These are phyloP conservation scores for Cephalophus harveyi DNA, from an alignment of 2,113 vertebrate species.

Conservation along the genomic window DNA sequence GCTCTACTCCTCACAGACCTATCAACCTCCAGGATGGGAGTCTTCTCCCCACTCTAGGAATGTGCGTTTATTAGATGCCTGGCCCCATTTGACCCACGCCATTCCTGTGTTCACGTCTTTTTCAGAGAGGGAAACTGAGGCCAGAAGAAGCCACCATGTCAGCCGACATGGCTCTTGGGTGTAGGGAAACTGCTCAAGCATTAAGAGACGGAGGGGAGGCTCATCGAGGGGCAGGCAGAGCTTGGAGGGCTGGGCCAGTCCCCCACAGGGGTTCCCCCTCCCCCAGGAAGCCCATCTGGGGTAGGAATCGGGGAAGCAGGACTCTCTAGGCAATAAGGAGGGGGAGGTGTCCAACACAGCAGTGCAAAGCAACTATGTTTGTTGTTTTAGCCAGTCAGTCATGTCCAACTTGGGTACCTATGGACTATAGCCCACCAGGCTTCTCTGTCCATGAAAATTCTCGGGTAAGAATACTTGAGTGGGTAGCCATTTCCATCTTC, in stretches of 20 bases:
- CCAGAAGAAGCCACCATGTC: not conserved
- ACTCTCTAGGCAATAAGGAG: too few relatives aligned
- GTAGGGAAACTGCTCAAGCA: not conserved
- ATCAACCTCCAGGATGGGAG: not conserved
- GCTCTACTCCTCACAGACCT: not conserved
- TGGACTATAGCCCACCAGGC: not conserved
- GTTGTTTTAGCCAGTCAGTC: not conserved
- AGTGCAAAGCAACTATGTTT: not conserved
- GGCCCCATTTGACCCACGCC: not conserved
- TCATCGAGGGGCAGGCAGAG: not conserved
- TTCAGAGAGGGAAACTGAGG: not conserved
- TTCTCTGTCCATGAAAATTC: not conserved
- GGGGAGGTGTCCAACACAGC: not conserved
- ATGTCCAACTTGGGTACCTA: not conserved
- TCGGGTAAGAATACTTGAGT: not conserved
- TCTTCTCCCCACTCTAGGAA: not conserved
- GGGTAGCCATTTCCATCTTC: not conserved
- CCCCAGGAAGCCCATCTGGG: not conserved
- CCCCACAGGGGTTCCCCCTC: not conserved
- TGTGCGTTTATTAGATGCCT: fast-evolving
- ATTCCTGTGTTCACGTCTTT: fast-evolving
- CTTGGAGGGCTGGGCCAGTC: not conserved
- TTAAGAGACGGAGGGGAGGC: fast-evolving
- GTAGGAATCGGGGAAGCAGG: not conserved
- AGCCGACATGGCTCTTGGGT: not conserved